phyloP scores from a whole-genome alignment of 1,140 invertebrate species.

The Sitodiplosis mosellana region DNA sequence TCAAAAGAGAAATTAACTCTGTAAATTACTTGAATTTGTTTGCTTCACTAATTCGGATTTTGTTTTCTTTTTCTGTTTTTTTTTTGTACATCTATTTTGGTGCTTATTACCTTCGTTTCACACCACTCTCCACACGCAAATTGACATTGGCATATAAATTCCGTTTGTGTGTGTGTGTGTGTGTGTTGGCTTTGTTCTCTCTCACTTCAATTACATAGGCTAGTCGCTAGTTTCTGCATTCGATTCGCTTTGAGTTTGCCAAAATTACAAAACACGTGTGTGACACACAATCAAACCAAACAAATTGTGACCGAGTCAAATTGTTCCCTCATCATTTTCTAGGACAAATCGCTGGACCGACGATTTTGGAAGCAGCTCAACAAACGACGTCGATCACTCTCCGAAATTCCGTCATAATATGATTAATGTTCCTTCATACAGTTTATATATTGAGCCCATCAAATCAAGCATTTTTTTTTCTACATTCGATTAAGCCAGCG shows the following conservation, averaged over 20 bases:
- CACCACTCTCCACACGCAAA: constrained; percentile 25
- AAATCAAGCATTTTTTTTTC: neutral
- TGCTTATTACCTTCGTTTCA: constrained; percentile 5
- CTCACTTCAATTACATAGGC: neutral
- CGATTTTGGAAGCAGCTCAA: constrained; percentile 34
- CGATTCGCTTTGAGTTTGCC: neutral
- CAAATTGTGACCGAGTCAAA: too few relatives aligned
- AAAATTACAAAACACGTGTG: neutral
- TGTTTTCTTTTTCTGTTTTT: neutral
- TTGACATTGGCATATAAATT: constrained; percentile 12
- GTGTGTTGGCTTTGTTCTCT: neutral
- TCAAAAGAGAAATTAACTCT: neutral
- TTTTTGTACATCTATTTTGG: neutral
- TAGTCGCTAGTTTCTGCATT: neutral
- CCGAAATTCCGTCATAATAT: constrained; percentile 12
- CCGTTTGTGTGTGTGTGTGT: constrained; percentile 9
- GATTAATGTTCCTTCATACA: too few relatives aligned
- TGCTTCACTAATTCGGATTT: constrained; percentile 1
- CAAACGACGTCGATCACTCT: constrained; percentile 28
- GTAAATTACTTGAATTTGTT: neutral
- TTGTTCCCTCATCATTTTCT: neutral
- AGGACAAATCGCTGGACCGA: constrained; percentile 22
- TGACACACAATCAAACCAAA: neutral
- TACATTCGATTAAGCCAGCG: too few relatives aligned
- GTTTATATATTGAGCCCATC: neutral